Evolutionary conservation across 1,140 invertebrate genomes (phyloP).

Genomic region (Orussus abietinus): DNA sequence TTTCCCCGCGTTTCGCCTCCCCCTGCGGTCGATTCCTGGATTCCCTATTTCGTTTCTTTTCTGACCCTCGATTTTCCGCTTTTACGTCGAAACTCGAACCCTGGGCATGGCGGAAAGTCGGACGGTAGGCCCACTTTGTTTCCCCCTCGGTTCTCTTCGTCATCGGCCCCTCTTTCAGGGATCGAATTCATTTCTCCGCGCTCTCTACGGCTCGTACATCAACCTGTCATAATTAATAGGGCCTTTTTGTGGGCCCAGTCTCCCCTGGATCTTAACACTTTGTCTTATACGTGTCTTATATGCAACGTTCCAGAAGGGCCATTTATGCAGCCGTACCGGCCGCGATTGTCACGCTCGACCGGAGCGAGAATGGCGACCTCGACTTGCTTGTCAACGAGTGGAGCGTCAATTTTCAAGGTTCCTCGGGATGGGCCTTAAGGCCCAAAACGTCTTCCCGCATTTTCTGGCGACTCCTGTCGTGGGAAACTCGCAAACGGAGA

Average conservation of each 20-base stretch:
- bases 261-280: conserved; percentile 37
- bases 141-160: no score
- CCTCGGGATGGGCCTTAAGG: no score
- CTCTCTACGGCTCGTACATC: conserved; percentile 42
- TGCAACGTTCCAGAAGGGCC: conserved; percentile 38
- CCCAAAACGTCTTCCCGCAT: conserved; percentile 27
- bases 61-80: no score
- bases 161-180: conserved; percentile 27
- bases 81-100: no score
- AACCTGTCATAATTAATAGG: conserved; percentile 49
- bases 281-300: conserved; percentile 30
- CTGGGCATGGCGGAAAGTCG: no score
- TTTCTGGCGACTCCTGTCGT: conserved; percentile 18
- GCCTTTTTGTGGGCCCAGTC: conserved; percentile 37
- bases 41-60: no score
- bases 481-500: conserved; percentile 8
- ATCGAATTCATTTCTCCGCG: conserved; percentile 41
- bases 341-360: conserved; percentile 28
- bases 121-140: no score
- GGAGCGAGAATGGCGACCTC: conserved; percentile 31
- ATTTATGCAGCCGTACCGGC: conserved; percentile 35
- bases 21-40: no score
- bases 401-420: no score
- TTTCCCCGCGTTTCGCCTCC: not conserved
- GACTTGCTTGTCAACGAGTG: no score